Percentiles rank a stretch among this genome's conserved stretches.
phyloP scores from a whole-genome alignment of 2,113 vertebrate genomes.

The Etheostoma spectabile region DNA sequence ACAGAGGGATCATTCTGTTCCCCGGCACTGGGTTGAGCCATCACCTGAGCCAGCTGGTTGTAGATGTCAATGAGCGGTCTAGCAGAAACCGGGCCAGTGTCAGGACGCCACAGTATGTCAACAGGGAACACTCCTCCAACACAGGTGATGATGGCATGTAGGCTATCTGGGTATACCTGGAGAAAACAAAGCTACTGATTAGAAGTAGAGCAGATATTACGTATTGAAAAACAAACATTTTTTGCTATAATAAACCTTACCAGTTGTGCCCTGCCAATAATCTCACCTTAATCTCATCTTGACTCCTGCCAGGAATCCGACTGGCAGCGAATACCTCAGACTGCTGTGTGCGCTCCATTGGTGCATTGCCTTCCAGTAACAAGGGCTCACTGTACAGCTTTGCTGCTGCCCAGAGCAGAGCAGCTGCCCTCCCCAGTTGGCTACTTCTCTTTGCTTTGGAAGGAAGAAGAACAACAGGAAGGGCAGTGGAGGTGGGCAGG shows the following conservation, averaged over 20 bases:
- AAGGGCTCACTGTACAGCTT: conserved; percentile 80
- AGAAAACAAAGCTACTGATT: conserved; percentile 19
- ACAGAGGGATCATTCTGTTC: conserved; percentile 60
- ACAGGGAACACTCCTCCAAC: conserved; percentile 80
- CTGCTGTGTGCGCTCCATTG: conserved; percentile 83
- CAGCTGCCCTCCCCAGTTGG: conserved; percentile 79
- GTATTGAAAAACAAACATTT: too few species aligned
- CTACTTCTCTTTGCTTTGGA: conserved; percentile 54
- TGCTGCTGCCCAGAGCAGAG: conserved; percentile 84
- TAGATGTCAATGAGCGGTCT: conserved; percentile 80
- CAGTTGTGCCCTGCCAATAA: not conserved
- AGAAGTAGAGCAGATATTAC: not conserved
- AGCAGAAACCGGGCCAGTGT: conserved; percentile 56
- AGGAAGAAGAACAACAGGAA: conserved; percentile 80
- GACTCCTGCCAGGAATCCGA: conserved; percentile 77
- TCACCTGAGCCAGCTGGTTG: conserved; percentile 73
- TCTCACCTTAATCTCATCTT: conserved; percentile 83
- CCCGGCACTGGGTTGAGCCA: conserved; percentile 59
- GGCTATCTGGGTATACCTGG: conserved; percentile 83
- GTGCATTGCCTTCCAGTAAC: conserved; percentile 77
- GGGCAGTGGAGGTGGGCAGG: conserved; percentile 82
- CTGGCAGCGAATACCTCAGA: conserved; percentile 82
- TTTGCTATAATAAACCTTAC: not conserved
- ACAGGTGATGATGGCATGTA: conserved; percentile 82
- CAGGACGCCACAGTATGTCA: conserved; percentile 74